Evolutionary conservation across 2,113 vertebrate genomes (phyloP), one percentile per base, ranked within the genome.

Genomic region (Myotis davidii): DNA sequence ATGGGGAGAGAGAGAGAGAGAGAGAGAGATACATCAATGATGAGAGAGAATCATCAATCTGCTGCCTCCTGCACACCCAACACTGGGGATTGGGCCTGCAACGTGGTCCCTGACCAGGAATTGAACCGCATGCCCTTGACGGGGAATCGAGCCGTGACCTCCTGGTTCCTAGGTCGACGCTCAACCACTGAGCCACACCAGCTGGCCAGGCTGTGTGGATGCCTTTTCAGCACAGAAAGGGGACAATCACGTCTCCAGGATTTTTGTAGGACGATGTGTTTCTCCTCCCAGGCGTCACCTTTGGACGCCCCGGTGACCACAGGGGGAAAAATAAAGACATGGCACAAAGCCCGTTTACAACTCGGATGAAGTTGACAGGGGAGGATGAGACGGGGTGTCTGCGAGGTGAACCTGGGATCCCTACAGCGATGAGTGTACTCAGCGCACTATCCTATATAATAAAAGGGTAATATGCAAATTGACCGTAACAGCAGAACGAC

Each of bases 321-420:
- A 52, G 27, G 27, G 93, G 20, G 88, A 67, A 86, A 95, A 93
- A 4, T 21, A 65, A 39, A 96, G 92, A 11, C 9, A 69, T 1
- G 18, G 69, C 67, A 91, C 45, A 64, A 88, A 94, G 83, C 85
- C 88, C 87, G 90, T 97, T 59, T 73, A 69, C 32, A 85, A 96
- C 94, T 97, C 39, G 95, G 95, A 96, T 94, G 96, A 96, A 85
- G 32, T 73, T 86, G 82, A 73, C 90, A 69, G n/a, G 70, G 83
- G 96, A 97, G 64, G 96, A 96, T 1, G 0, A 88, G 29, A 29
- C 37, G 87, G 1, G 88, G 54, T 69, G 76, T 95, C 85, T 73
- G 94, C 84, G 95, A 97, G 72, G 93, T 88, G 81, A 89, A 89
- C 95, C 70, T 69, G 88, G 90, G 91, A 94, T 92, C 50, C 64